Evolutionary conservation across 1,140 invertebrate species (phyloP), one percentile per base, ranked within the genome.

Genomic region (Drosophila asahinai): DNA sequence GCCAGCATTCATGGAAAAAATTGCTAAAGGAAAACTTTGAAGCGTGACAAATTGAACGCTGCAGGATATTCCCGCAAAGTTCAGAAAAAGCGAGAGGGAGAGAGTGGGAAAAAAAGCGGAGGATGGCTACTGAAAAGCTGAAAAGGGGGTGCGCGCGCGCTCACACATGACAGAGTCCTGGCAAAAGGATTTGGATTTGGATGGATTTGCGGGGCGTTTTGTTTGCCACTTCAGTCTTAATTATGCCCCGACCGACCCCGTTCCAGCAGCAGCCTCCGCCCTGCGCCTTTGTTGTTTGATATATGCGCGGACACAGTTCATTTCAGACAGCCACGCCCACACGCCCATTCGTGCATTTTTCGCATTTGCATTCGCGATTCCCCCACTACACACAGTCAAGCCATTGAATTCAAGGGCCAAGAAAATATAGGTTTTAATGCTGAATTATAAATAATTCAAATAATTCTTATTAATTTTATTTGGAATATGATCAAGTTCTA

Each of bases 141-240:
- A 48, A 5, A 38, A 62, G 17, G 45, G 55, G 66, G 61, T 38
- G 22, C 22, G 36, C 51, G 22, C 49, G 9, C 25, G 33, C 55
- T 55, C 67, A 71, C 67, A 71, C 67, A 71, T 62, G 71, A 57
- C 54, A 48, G 40, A 63, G 47, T 64, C 49, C 64, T 76, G 55
- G 48, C 79, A 71, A 84, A 72, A 52, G 68, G 54, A 72, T 72
- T 67, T 30, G 30, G 25, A 57, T 57, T 57, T 22, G 36, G 38
- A 11, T 57, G 54, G 61, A 64, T 63, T 61, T 67, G 59, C 52
- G 71, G 70, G 83, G 70, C 83, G 76, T 77, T 87, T 83, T 87
- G 80, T 87, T 87, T 83, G 83, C 77, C 72, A 84, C 77, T 79
- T 84, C 67, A 70, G 63, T 65, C 42, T 89, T 84, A 87, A 89